Conservation (phyloP, 1,140 invertebrate genomes). For the Popillia japonica region DNA sequence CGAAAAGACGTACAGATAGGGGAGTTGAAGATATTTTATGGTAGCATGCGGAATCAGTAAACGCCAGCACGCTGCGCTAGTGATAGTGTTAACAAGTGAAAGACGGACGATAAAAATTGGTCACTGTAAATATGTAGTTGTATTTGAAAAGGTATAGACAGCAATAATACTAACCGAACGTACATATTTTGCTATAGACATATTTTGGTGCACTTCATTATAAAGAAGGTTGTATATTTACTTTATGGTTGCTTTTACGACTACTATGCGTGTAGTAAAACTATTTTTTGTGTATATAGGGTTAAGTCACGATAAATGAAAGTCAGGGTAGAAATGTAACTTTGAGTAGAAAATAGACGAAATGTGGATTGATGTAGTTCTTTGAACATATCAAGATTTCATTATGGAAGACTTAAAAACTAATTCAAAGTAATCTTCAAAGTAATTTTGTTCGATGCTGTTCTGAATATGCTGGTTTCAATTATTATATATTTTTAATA, state of each 20-base stretch:
- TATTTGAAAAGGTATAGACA: background rate
- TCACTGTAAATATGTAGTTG: background rate
- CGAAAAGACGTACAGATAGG: background rate
- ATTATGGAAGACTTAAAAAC: no score
- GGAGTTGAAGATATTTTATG: background rate
- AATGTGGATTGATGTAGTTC: no score
- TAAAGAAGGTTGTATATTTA: background rate
- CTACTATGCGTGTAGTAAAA: background rate
- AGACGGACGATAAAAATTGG: background rate
- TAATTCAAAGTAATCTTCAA: no score
- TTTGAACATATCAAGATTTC: no score
- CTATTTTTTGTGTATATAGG: background rate
- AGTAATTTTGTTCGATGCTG: no score
- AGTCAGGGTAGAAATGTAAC: background rate
- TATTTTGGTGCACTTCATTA: background rate
- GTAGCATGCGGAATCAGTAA: background rate
- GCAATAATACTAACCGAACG: background rate
- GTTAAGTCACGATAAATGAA: background rate
- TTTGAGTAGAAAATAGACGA: background rate
- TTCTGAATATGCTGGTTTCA: no score
- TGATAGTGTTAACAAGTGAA: background rate
- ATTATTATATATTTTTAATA: no score
- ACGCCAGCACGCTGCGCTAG: background rate
- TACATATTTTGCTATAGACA: background rate
- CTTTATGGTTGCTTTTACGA: conserved; percentile 2